phyloP scores from a whole-genome alignment of 1,140 invertebrate species.

The Diachasma alloeum region DNA sequence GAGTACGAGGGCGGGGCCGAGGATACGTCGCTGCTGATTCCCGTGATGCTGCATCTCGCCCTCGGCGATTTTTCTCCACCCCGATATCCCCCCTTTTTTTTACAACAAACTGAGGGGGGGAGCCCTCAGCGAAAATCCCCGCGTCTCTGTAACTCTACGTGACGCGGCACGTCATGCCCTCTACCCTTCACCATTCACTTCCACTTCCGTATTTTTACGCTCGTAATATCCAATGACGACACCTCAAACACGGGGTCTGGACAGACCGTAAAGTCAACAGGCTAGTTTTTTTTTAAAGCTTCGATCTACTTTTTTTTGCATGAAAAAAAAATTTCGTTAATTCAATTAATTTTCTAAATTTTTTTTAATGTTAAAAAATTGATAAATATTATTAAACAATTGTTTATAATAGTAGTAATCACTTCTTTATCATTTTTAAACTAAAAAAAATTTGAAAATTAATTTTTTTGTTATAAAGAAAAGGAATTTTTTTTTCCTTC shows the following conservation, averaged over 20 bases:
- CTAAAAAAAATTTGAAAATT: too few relatives aligned
- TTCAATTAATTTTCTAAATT: too few relatives aligned
- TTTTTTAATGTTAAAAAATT: too few relatives aligned
- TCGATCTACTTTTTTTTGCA: neutral
- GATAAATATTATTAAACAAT: too few relatives aligned
- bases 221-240: neutral
- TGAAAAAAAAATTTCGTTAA: too few relatives aligned
- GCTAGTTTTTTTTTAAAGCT: neutral
- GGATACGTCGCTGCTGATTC: neutral
- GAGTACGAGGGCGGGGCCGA: slow-evolving; percentile 25
- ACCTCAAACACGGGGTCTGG: neutral
- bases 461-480: too few relatives aligned
- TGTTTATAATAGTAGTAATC: too few relatives aligned
- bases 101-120: neutral
- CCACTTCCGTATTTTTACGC: neutral
- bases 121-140: neutral
- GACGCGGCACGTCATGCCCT: neutral
- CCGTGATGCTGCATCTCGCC: slow-evolving; percentile 25
- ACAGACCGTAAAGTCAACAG: neutral
- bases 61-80: neutral
- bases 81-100: neutral
- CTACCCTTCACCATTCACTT: neutral
- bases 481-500: too few relatives aligned
- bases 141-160: neutral
- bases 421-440: too few relatives aligned